Evolutionary conservation across 1,140 invertebrate genomes (phyloP).

Genomic region (Zaprionus inermis): DNA sequence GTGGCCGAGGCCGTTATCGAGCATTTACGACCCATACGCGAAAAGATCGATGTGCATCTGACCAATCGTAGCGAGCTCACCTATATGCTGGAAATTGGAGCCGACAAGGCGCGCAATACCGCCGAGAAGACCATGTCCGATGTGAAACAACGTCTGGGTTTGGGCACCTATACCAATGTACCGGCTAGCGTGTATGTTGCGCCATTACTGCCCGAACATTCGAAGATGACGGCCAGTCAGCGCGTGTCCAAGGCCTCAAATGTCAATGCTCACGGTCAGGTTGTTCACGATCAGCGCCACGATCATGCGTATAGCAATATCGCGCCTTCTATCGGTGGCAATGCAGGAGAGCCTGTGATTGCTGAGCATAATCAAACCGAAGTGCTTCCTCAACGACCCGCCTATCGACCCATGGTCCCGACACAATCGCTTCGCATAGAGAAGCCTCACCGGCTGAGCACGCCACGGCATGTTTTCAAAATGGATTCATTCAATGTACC

Average conservation of each 20-base stretch:
- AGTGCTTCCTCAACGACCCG: not conserved
- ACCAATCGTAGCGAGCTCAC: slow-evolving; percentile 88
- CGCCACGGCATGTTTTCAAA: slow-evolving; percentile 46
- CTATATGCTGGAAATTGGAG: slow-evolving; percentile 89
- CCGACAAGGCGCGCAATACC: slow-evolving; percentile 88
- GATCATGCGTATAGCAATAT: slow-evolving; percentile 9
- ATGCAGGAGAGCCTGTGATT: slow-evolving; percentile 29
- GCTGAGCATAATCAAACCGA: not conserved
- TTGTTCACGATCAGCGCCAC: slow-evolving; percentile 30
- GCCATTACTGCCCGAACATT: slow-evolving; percentile 43
- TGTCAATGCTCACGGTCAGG: slow-evolving; percentile 25
- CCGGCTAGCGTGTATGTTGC: slow-evolving; percentile 52
- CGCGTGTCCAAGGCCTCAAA: slow-evolving; percentile 29
- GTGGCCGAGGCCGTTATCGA: slow-evolving; percentile 91
- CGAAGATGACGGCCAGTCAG: slow-evolving; percentile 51
- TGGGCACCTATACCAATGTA: slow-evolving; percentile 68
- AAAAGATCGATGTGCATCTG: slow-evolving; percentile 86
- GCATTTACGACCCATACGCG: slow-evolving; percentile 90
- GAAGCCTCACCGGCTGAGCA: slow-evolving; percentile 27
- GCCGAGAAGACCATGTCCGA: slow-evolving; percentile 89
- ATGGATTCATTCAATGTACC: slow-evolving; percentile 56
- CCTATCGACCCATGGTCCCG: slow-evolving; percentile 50
- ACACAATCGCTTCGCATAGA: slow-evolving; percentile 58
- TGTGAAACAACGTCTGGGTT: slow-evolving; percentile 88
- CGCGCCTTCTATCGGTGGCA: slow-evolving; percentile 3